phyloP scores from a whole-genome alignment of 2,888 invertebrate species.

The Tinea pellionella region DNA sequence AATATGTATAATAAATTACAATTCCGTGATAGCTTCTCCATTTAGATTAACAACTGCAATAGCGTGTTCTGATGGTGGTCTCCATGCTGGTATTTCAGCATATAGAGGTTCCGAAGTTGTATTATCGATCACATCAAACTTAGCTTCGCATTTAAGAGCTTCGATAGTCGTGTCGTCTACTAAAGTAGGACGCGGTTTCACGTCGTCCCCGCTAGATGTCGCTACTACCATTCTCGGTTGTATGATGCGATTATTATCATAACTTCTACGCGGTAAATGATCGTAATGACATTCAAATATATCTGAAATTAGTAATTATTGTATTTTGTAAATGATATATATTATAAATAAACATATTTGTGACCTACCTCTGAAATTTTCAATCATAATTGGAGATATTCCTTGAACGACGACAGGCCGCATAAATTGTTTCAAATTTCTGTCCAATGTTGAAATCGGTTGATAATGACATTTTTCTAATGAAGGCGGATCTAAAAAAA shows the following conservation, averaged over 20 bases:
- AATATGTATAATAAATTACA: slow-evolving; percentile 44
- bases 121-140: slow-evolving; percentile 46
- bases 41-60: slow-evolving; percentile 52
- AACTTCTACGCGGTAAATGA: slow-evolving; percentile 59
- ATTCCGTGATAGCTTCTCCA: slow-evolving; percentile 63
- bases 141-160: slow-evolving; percentile 56
- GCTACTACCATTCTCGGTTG: slow-evolving; percentile 34
- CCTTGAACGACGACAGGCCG: slow-evolving; percentile 59
- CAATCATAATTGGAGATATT: slow-evolving; percentile 65
- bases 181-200: slow-evolving; percentile 37
- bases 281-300: slow-evolving; percentile 74
- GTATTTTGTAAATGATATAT: not conserved
- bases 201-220: slow-evolving; percentile 42
- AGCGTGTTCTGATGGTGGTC: slow-evolving; percentile 58
- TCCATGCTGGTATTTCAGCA: slow-evolving; percentile 74
- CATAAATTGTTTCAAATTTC: slow-evolving; percentile 63
- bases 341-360: slow-evolving; percentile 15
- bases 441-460: slow-evolving; percentile 56
- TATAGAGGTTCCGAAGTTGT: slow-evolving; percentile 71
- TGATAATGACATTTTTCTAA: slow-evolving; percentile 62
- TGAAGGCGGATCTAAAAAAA: slow-evolving; percentile 45
- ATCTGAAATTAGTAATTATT: slow-evolving; percentile 32
- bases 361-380: slow-evolving; percentile 65
- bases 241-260: slow-evolving; percentile 34
- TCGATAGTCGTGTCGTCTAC: slow-evolving; percentile 53